Percentiles rank a stretch among this genome's conserved stretches.
phyloP scores from a whole-genome alignment of 2,797 vertebrate species.

The Balearica regulorum region DNA sequence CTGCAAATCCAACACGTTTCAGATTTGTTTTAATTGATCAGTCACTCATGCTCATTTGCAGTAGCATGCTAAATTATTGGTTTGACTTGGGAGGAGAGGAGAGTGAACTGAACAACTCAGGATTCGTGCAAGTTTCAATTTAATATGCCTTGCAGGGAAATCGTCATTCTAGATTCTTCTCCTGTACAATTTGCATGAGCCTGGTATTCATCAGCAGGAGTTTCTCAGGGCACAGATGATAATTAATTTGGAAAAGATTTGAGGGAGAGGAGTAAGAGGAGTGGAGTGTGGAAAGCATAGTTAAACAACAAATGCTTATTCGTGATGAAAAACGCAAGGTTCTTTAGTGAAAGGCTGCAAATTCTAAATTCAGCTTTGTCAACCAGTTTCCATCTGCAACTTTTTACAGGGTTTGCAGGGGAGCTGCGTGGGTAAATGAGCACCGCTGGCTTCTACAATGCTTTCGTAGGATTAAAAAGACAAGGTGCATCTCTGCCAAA shows the following conservation, averaged over 20 bases:
- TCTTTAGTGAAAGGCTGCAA: background rate
- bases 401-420: background rate
- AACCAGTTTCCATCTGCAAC: background rate
- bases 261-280: background rate
- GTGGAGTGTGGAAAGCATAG: background rate
- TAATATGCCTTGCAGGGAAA: constrained; percentile 49
- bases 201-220: constrained; percentile 43
- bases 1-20: constrained; percentile 30
- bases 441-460: fast-evolving
- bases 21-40: constrained; percentile 66
- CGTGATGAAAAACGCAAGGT: fast-evolving
- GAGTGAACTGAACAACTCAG: constrained; percentile 35
- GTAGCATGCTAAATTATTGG: constrained; percentile 46
- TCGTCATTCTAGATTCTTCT: constrained; percentile 43
- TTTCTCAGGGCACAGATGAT: constrained; percentile 42
- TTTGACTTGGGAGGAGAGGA: constrained; percentile 53
- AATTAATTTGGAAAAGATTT: constrained; percentile 53
- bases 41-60: constrained; percentile 55
- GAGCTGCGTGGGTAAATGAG: background rate
- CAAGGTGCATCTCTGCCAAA: background rate
- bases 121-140: constrained; percentile 49
- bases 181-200: constrained; percentile 48
- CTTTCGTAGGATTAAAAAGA: background rate
- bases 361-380: background rate
- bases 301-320: background rate